phyloP scores from a whole-genome alignment of 1,140 invertebrate genomes.

The Caerostris extrusa region DNA sequence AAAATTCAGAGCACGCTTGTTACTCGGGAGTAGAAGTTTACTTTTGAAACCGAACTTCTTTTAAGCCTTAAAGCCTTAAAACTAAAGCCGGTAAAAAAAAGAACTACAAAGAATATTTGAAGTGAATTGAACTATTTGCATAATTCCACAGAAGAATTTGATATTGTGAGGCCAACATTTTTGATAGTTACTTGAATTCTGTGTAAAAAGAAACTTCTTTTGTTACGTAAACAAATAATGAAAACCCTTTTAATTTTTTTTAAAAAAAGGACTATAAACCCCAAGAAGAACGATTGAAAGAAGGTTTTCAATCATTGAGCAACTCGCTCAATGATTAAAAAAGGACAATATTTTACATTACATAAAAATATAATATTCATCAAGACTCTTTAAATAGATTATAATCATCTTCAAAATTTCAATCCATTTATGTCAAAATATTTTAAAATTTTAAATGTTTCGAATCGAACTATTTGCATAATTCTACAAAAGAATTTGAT shows the following conservation, averaged over 20 bases:
- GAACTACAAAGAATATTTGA: neutral
- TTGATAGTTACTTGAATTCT: neutral
- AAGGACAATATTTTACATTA: no score
- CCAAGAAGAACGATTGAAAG: neutral
- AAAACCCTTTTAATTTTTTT: neutral
- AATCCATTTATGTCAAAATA: no score
- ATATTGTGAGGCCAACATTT: neutral
- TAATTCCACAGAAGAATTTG: neutral
- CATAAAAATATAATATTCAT: no score
- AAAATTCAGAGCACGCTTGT: slow-evolving; percentile 49
- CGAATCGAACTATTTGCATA: no score
- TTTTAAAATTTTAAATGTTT: no score
- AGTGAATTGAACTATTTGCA: slow-evolving; percentile 45
- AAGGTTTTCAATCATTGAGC: neutral
- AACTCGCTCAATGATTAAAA: no score
- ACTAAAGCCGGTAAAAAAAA: slow-evolving; percentile 40
- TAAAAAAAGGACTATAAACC: neutral
- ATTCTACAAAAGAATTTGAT: neutral
- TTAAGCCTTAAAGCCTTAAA: slow-evolving; percentile 40
- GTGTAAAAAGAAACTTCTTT: neutral
- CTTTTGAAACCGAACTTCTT: slow-evolving; percentile 49
- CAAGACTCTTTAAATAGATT: no score
- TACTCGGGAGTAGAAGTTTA: slow-evolving; percentile 50
- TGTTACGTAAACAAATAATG: neutral
- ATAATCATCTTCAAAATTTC: no score